A percentile compares a stretch with the other conserved stretches of the same genome.
Evolutionary conservation across 2,113 vertebrate genomes (phyloP).

Genomic region (Platichthys flesus): DNA sequence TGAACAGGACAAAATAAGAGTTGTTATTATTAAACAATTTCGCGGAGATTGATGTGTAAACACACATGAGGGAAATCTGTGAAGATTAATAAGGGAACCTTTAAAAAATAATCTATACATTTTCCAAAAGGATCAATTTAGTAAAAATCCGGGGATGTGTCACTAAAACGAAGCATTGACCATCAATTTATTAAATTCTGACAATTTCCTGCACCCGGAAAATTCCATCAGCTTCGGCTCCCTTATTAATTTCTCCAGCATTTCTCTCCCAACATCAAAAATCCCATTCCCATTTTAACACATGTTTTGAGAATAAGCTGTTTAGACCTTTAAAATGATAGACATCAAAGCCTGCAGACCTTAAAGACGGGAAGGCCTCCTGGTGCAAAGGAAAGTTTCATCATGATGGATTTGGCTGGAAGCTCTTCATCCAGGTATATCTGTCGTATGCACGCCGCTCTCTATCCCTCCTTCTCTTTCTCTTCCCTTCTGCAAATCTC

Average conservation of each 20-base stretch:
- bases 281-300: slow-evolving; percentile 39
- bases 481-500: slow-evolving; percentile 7
- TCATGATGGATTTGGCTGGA: slow-evolving; percentile 62
- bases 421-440: slow-evolving; percentile 54
- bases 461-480: slow-evolving; percentile 9
- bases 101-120: slow-evolving; percentile 2
- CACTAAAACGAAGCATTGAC: slow-evolving; percentile 4
- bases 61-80: neutral
- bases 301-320: slow-evolving; percentile 47
- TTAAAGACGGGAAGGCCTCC: slow-evolving; percentile 48
- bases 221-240: neutral
- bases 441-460: slow-evolving; percentile 8
- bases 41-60: neutral
- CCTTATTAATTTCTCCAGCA: slow-evolving; percentile 22
- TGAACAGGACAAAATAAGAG: neutral
- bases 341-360: slow-evolving; percentile 51
- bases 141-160: neutral
- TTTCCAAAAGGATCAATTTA: neutral
- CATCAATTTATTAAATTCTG: slow-evolving; percentile 3
- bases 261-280: slow-evolving; percentile 37
- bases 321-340: slow-evolving; percentile 56
- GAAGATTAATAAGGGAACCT: neutral
- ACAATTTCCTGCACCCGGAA: neutral
- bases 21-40: neutral
- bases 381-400: slow-evolving; percentile 55